Evolutionary conservation across 2,113 vertebrate genomes (phyloP).

Genomic region (Larimichthys crocea): DNA sequence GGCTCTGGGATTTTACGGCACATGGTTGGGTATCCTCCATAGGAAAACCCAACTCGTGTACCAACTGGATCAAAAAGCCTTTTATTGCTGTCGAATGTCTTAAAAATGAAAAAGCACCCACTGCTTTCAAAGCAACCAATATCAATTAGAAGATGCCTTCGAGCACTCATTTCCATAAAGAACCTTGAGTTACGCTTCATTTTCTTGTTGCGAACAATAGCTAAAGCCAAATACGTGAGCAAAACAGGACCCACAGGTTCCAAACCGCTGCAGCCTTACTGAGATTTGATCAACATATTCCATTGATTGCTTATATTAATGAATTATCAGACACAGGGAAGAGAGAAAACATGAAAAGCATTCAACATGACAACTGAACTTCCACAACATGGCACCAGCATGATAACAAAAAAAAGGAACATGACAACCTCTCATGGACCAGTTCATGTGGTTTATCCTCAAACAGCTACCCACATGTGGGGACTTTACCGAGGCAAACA

Average conservation of each 20-base stretch:
- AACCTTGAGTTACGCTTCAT: background rate
- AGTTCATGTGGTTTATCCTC: no score
- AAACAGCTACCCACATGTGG: background rate
- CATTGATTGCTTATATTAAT: no score
- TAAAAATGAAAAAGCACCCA: background rate
- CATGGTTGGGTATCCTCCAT: background rate
- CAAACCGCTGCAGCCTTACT: background rate
- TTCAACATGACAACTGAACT: no score
- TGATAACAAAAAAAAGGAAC: no score
- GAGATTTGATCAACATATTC: background rate
- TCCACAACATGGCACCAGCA: no score
- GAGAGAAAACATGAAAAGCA: no score
- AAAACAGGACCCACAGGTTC: background rate
- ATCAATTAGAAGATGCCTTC: background rate
- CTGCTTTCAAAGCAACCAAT: background rate
- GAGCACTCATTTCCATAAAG: constrained; percentile 1
- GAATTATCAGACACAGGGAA: no score
- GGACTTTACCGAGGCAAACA: background rate
- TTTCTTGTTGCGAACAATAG: background rate
- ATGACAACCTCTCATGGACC: background rate
- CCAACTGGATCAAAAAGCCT: background rate
- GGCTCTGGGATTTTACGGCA: background rate
- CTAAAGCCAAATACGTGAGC: background rate
- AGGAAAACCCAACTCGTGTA: background rate
- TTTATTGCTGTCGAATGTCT: background rate